Evolutionary conservation across 2,113 vertebrate genomes (phyloP).

Genomic region (Barbus barbus): DNA sequence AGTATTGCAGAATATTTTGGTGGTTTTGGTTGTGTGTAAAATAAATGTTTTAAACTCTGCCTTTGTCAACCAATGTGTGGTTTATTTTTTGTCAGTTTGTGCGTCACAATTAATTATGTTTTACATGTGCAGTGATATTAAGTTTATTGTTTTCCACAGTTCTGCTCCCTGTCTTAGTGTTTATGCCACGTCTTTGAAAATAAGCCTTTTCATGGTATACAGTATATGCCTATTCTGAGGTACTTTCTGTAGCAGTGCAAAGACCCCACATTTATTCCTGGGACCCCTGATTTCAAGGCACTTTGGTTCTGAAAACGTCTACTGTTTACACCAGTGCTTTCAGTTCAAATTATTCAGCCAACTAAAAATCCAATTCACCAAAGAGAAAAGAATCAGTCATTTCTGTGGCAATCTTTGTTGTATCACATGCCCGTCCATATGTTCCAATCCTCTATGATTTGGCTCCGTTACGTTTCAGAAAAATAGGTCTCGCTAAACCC

Average conservation of each 20-base stretch:
- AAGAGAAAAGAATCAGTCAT: conserved; percentile 1
- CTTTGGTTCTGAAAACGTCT: not conserved
- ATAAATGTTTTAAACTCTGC: too few relatives aligned
- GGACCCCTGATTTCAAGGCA: not conserved
- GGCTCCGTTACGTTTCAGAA: not conserved
- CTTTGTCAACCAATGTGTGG: not conserved
- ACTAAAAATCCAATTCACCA: not conserved
- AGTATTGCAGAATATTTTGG: not conserved
- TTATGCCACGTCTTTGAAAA: not conserved
- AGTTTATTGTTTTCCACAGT: not conserved
- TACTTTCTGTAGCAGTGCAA: not conserved
- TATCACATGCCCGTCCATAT: conserved; percentile 25
- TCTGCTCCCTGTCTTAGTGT: not conserved
- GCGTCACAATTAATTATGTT: not conserved
- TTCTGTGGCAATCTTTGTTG: conserved; percentile 25
- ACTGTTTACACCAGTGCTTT: not conserved
- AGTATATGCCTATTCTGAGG: not conserved
- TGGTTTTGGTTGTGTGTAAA: not conserved
- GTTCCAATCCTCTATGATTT: not conserved
- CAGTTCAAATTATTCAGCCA: not conserved
- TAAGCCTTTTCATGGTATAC: not conserved
- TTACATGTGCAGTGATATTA: not conserved
- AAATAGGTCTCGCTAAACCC: not conserved
- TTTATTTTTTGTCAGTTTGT: not conserved
- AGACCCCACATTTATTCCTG: not conserved